Evolutionary conservation across 1,140 invertebrate genomes (phyloP), one percentile per base, ranked within the genome.

Genomic region (Saccostrea echinata): DNA sequence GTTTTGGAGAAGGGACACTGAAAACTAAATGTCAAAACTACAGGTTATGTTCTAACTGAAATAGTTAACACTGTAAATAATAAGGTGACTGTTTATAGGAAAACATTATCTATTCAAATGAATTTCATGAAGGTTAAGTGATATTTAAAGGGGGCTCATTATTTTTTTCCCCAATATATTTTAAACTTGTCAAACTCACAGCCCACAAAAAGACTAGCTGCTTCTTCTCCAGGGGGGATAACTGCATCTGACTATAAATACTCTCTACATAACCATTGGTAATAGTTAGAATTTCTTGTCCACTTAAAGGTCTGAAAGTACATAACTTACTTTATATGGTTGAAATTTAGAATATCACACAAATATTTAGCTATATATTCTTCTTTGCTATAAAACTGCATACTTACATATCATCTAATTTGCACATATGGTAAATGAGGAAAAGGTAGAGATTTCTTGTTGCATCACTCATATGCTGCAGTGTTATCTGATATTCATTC

Each of bases 341-440:
- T 43, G 43, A 43, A 43, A 64, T 52, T n/a, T 1, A 27, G 3
- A 85, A 43, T 1, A 24, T 12, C 27, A 76, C 30, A 9, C 18
- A 30, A 9, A 76, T 30, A 12, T 33, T 16, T 35, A 33, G 4
- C 27, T 30, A 1, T 16, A 4, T 4, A 51, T 18, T 27, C 6
- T 24, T 35, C 13, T 33, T 0, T 16, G 6, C 11, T 43, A 85
- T 85, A 33, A 33, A 64, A 11, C 13, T 30, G 3, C 8, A 16
- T 30, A 52, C 87, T 82, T 68, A 88, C 87, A 88, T 83, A n/a
- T 85, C 55, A 85, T 85, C 87, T 82, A 85, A 85, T 33, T 82
- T 68, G 55, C 53, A 88, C 35, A 68, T 80, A 52, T 88, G 84
- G 76, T 88, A 88, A 11, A 88, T 61, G 16, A 88, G 76, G 64